Evolutionary conservation across 2,888 invertebrate species (phyloP).

Genomic region (Agonopterix heracliana): DNA sequence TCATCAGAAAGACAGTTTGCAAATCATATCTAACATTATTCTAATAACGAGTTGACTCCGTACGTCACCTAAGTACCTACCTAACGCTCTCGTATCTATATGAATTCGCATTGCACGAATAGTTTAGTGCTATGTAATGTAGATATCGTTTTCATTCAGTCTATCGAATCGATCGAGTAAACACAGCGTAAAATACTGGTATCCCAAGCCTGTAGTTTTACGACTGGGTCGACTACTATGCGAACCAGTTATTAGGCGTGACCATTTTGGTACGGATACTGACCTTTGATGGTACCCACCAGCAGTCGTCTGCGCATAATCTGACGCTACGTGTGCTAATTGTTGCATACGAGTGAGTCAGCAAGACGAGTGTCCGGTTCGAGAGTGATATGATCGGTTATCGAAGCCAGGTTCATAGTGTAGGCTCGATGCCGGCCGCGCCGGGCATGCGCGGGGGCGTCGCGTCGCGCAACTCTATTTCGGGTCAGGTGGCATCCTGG

Average conservation of each 20-base stretch:
- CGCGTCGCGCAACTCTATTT: slow-evolving; percentile 32
- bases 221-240: slow-evolving; percentile 67
- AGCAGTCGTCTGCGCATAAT: slow-evolving; percentile 53
- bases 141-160: slow-evolving; percentile 47
- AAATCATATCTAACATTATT: too few relatives aligned
- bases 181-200: slow-evolving; percentile 70
- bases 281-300: slow-evolving; percentile 70
- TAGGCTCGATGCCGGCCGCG: background rate
- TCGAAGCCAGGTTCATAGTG: slow-evolving; percentile 22
- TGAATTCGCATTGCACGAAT: slow-evolving; percentile 1
- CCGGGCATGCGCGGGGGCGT: slow-evolving; percentile 27
- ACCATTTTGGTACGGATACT: slow-evolving; percentile 76
- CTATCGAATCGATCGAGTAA: slow-evolving; percentile 61
- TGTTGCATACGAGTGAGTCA: slow-evolving; percentile 68
- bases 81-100: too few relatives aligned
- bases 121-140: slow-evolving; percentile 11
- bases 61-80: too few relatives aligned
- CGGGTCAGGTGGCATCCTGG: slow-evolving; percentile 29
- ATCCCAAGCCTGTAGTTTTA: slow-evolving; percentile 67
- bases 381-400: slow-evolving; percentile 41
- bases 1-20: too few relatives aligned
- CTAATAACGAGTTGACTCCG: too few relatives aligned
- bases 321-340: slow-evolving; percentile 67
- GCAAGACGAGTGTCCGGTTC: slow-evolving; percentile 49
- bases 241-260: slow-evolving; percentile 76